Percentiles rank a stretch among this genome's conserved stretches.
Conservation (phyloP, 2,113 vertebrate species). For the Engystomops pustulosus region DNA sequence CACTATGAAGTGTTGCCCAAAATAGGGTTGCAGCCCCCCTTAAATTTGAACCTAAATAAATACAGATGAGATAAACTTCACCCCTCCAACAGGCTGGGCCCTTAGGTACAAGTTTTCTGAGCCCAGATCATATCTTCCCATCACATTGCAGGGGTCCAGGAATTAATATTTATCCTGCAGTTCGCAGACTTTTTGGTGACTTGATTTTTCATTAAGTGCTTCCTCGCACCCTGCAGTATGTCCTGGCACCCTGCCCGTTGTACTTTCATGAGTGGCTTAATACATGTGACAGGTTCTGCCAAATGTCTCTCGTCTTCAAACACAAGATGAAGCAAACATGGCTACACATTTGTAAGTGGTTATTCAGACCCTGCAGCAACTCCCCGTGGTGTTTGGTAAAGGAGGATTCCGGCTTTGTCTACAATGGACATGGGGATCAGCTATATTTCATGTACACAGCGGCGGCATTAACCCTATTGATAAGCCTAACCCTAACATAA, state of each 20-base stretch:
- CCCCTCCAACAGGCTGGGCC: neutral
- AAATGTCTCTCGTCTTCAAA: conserved; percentile 29
- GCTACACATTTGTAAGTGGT: conserved; percentile 3
- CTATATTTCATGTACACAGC: neutral
- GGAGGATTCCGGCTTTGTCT: neutral
- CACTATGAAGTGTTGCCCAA: conserved; percentile 40
- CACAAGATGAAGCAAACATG: neutral
- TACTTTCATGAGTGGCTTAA: conserved; percentile 36
- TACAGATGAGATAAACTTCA: neutral
- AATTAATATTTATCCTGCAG: neutral
- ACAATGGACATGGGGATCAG: neutral
- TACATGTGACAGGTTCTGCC: conserved; percentile 27
- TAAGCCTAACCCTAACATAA: too few relatives aligned
- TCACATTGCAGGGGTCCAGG: neutral
- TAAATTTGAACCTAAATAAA: neutral
- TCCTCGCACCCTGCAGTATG: conserved; percentile 40
- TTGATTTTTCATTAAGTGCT: conserved; percentile 33
- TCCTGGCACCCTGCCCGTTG: conserved; percentile 15
- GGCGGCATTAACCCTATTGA: neutral
- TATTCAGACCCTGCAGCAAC: conserved; percentile 6
- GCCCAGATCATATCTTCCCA: neutral
- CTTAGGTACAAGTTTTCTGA: too few relatives aligned
- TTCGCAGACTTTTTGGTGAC: neutral
- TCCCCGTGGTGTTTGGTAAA: neutral
- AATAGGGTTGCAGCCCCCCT: conserved; percentile 7